Evolutionary conservation across 2,888 invertebrate genomes (phyloP), one percentile per base, ranked within the genome.

Genomic region (Orthosia incerta): DNA sequence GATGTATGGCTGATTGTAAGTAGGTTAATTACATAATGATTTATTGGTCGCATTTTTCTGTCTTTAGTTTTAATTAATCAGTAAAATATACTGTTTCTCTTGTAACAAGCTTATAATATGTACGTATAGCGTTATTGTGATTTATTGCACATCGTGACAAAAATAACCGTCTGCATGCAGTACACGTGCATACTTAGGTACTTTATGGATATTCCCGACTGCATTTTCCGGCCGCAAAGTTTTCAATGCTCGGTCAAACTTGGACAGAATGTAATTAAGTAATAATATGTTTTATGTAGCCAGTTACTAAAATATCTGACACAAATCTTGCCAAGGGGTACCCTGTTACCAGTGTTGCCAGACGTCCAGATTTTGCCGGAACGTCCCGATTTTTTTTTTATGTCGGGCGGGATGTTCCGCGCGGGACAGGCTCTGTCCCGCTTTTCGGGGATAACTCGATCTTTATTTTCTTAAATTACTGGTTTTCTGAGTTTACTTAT

Each of bases 201-300:
- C 9, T n/a, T 68, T 26, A 15, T 50, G 45, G 45, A 23, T 62
- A 57, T 75, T 51, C 50, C 75, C 61, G 16, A 20, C 16, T 46
- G 61, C 60, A 62, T 51, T 75, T 74, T 57, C 75, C 55, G 50
- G 26, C 31, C 46, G 15, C 16, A 65, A 39, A 46, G n/a, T 69
- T 12, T 51, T 5, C 16, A 16, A n/a, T 69, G 57, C 18, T 51
- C 23, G 45, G 31, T 31, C 0, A 46, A 11, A 51, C 46, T 18
- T 70, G n/a, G 5, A 4, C n/a, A 26, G 20, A 56, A 75, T 75
- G 46, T 68, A 20, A 62, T 61, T 57, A 13, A 15, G 50, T 26
- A 12, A 11, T 48, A 39, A 39, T 39, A 23, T 18, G 13, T 50
- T 26, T 20, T 12, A 61, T 61, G 13, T 39, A 39, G 9, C 9